Evolutionary conservation across 2,797 vertebrate species (phyloP).

Genomic region (Todus mexicanus): DNA sequence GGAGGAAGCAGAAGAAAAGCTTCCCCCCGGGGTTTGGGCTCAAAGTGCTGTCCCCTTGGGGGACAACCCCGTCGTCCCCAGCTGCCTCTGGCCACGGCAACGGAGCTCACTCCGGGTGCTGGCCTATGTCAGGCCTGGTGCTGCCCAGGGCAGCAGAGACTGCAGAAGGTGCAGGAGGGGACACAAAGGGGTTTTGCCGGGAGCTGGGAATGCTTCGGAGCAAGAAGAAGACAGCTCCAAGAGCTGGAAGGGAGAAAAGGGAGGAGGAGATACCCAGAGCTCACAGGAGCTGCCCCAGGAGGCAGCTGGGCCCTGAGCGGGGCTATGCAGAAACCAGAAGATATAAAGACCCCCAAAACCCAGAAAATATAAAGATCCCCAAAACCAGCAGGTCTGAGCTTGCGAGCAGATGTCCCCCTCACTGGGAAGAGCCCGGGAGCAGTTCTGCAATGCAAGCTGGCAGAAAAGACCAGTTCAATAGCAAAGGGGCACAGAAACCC

Average conservation of each 20-base stretch:
- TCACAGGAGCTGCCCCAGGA: neutral
- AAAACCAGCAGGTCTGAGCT: neutral
- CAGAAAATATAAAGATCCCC: rapidly evolving
- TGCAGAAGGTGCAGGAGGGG: neutral
- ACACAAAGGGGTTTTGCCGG: neutral
- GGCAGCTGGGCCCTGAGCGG: neutral
- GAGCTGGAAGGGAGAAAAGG: neutral
- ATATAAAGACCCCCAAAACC: rapidly evolving
- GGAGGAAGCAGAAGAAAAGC: constrained; percentile 50
- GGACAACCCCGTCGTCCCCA: neutral
- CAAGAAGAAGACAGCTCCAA: neutral
- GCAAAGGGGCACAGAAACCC: neutral
- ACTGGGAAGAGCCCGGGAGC: neutral
- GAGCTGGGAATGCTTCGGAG: neutral
- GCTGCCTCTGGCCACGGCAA: neutral
- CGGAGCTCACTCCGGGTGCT: neutral
- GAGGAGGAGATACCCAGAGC: neutral
- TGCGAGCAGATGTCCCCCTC: neutral
- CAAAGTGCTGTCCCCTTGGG: constrained; percentile 35
- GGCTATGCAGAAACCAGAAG: neutral
- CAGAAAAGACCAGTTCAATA: neutral
- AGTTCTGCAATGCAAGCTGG: neutral
- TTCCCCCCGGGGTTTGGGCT: neutral
- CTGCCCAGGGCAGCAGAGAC: neutral
- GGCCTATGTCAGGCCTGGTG: neutral